Base-by-base conservation (phyloP, 2,888 invertebrate species). In the Pseudanteris insignis region DNA sequence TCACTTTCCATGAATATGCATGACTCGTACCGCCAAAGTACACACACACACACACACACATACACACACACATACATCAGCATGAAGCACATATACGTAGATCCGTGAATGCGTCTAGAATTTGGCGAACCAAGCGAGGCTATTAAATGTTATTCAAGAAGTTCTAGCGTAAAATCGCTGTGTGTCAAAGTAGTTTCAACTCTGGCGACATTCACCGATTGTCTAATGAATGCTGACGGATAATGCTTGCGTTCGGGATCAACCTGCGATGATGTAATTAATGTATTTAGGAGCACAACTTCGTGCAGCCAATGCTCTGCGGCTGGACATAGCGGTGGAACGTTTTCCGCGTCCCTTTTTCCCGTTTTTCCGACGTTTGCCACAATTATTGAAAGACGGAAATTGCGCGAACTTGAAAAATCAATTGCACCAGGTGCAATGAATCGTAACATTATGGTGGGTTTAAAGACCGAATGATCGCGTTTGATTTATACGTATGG, bases 1-100 rank as follows among this genome's bases (percentile, higher is more conserved):
- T n/a, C n/a, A n/a, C 32, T 2, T 1, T 24, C 76, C 77, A 77
- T 77, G 77, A 78, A 78, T 78, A 78, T 78, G 73, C 66, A 78
- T 73, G 66, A 43, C 24, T 48, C 47, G 44, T 43, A 15, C 51
- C 36, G 44, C 43, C 48, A 33, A 40, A 30, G 46, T 40, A 38
- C 48, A 36, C n/a, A n/a, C n/a, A n/a, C n/a, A n/a, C n/a, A n/a
- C n/a, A n/a, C n/a, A n/a, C n/a, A n/a, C n/a, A n/a, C n/a, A n/a
- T 51, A 44, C 44, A 38, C 28, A 24, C 38, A 36, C 40, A 47
- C 33, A 21, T 47, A 36, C 34, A 47, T 37, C 28, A 13, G 24
- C 36, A 30, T 33, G n/a, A n/a, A n/a, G 37, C 41, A 58, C 37
- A 51, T 51, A 28, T 51, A 37, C n/a, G n/a, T n/a, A n/a, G n/a